These are phyloP conservation scores for Onchidella celtica DNA, from an alignment of 2,888 invertebrate species.

Conservation along the genomic window DNA sequence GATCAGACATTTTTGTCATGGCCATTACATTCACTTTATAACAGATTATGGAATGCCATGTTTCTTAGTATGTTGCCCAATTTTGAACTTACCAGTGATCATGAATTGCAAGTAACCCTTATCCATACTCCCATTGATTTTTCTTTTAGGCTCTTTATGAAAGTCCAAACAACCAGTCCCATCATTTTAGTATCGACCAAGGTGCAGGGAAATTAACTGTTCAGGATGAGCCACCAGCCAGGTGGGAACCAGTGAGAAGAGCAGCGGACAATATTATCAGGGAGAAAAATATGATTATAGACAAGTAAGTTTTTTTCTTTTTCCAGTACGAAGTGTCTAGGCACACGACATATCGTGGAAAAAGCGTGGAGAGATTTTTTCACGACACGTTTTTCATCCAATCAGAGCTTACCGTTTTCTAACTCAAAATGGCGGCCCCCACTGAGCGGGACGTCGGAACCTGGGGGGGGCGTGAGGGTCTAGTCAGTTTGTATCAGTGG, in stretches of 20 bases:
- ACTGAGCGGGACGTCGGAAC: no score
- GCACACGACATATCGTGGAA: no score
- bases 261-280: constrained; percentile 76
- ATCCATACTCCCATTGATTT: no score
- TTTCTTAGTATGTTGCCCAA: not conserved
- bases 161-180: constrained; percentile 34
- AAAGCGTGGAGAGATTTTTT: no score
- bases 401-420: no score
- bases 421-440: no score
- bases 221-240: constrained; percentile 51
- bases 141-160: constrained; percentile 54
- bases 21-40: not conserved
- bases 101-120: no score
- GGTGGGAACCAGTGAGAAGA: constrained; percentile 67
- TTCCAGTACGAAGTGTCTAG: no score
- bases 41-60: not conserved
- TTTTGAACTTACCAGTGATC: no score
- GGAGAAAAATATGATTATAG: constrained; percentile 77
- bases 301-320: constrained; percentile 62
- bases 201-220: constrained; percentile 26
- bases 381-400: no score
- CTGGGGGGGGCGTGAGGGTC: no score
- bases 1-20: not conserved
- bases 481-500: no score
- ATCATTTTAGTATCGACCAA: constrained; percentile 13